Base-by-base conservation (phyloP, 2,113 vertebrate species). In the Anolis sagrei region DNA sequence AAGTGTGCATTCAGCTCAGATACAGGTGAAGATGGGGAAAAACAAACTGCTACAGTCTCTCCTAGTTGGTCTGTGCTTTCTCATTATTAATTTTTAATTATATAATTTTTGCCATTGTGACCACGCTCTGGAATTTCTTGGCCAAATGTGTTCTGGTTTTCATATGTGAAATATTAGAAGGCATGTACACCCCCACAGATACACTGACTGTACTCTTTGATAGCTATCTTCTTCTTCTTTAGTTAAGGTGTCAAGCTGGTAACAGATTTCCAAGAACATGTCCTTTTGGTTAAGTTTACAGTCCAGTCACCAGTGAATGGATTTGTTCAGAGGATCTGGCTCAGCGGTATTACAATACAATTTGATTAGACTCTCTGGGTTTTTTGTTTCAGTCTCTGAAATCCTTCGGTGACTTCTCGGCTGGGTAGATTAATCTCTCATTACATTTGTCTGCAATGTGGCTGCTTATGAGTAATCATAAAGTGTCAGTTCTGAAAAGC, bases 401-500 rank as follows among this genome's bases (percentile, higher is more conserved):
- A 75, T 77, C 62, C 79, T 32, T 39, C 62, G 72, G 79, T 82
- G 85, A 87, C 82, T 27, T 88, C 77, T 79, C 83, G 34, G 84
- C 90, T 8, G 54, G 81, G 88, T 89, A 69, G 19, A 74, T 95
- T 95, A 91, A 94, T 95, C 90, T 94, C 92, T 92, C 87, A 84
- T 89, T 92, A 68, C 73, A 82, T 90, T 93, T 83, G 72, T 51
- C 88, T 87, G 88, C 91, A 92, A 94, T 89, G 84, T 21, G 34
- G 69, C 83, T 93, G 91, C 89, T 92, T 92, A 82, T 91, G 93
- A 94, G 91, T 92, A 94, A 93, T 94, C 93, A 93, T 92, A 94
- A 95, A 93, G 91, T 89, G 92, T 84, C 94, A 87, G 83, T 73
- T 93, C 90, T 93, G 92, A 94, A 95, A 95, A 95, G 90, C 94